phyloP scores from a whole-genome alignment of 2,888 invertebrate genomes.

The Drosophila nigricruria region DNA sequence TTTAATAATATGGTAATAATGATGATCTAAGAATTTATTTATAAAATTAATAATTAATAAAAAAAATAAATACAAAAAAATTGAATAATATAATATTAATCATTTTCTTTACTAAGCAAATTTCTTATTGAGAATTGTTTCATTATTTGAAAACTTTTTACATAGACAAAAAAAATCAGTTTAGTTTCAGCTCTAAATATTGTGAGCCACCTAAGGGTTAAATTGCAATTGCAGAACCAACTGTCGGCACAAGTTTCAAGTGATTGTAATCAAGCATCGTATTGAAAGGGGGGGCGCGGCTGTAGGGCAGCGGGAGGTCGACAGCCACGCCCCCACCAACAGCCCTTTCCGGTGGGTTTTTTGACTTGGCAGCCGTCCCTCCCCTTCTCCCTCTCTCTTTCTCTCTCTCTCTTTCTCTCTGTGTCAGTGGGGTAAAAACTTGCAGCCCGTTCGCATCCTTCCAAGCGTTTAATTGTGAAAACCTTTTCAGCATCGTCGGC shows the following conservation, averaged over 20 bases:
- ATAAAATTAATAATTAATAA: too few species aligned
- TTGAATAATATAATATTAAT: too few species aligned
- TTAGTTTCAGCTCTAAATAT: too few species aligned
- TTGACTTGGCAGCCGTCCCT: slow-evolving; percentile 16
- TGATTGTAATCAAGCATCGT: slow-evolving; percentile 74
- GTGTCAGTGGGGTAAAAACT: slow-evolving; percentile 57
- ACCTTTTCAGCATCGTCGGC: slow-evolving; percentile 56
- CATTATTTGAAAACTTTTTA: too few species aligned
- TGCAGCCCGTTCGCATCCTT: slow-evolving; percentile 52
- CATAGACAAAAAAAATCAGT: neutral
- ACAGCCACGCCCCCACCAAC: slow-evolving; percentile 44
- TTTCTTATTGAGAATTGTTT: too few species aligned
- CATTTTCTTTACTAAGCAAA: too few species aligned
- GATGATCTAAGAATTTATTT: too few species aligned
- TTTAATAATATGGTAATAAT: too few species aligned
- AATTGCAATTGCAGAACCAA: slow-evolving; percentile 68
- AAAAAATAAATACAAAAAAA: too few species aligned
- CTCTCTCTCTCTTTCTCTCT: slow-evolving; percentile 4
- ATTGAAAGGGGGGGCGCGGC: slow-evolving; percentile 45
- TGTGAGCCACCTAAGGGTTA: slow-evolving; percentile 34
- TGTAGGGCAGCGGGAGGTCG: slow-evolving; percentile 52
- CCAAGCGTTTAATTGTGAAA: slow-evolving; percentile 62
- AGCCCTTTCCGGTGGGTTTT: slow-evolving; percentile 46
- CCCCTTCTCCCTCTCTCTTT: neutral
- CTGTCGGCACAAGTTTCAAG: slow-evolving; percentile 53